These are phyloP conservation scores for Catamblyrhynchus diadema DNA, from an alignment of 2,797 vertebrate species.

Conservation along the genomic window DNA sequence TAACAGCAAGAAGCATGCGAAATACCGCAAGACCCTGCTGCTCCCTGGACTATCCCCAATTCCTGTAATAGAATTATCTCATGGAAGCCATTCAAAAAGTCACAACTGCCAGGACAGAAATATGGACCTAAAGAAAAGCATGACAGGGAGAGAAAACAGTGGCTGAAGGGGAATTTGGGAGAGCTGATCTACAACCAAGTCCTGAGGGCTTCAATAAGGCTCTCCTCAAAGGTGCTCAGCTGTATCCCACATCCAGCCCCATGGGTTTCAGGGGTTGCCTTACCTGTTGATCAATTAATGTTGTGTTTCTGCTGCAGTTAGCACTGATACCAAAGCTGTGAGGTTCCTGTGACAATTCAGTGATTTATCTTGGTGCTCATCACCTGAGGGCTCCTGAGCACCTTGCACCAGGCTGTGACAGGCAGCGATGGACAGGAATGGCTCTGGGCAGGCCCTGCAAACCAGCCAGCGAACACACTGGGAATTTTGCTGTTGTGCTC, in stretches of 20 bases:
- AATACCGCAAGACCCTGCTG: not conserved
- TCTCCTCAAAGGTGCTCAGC: accelerated
- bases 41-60: not conserved
- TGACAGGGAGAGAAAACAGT: not conserved
- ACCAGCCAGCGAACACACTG: not conserved
- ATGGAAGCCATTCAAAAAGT: not conserved
- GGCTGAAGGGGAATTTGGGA: not conserved
- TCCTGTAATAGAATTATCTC: not conserved
- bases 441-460: not conserved
- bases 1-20: not conserved
- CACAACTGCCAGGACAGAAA: not conserved
- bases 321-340: not conserved
- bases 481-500: not conserved
- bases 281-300: not conserved
- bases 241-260: not conserved
- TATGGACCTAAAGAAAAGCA: not conserved
- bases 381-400: not conserved
- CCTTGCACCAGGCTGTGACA: not conserved
- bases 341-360: not conserved
- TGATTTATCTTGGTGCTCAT: not conserved
- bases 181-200: not conserved
- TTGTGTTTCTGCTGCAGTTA: not conserved
- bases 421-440: not conserved
- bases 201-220: accelerated
- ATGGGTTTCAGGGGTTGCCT: accelerated